A percentile compares a stretch with the other conserved stretches of the same genome.
Conservation (phyloP, 1,140 invertebrate species). For the Drosophila pseudoobscura region DNA sequence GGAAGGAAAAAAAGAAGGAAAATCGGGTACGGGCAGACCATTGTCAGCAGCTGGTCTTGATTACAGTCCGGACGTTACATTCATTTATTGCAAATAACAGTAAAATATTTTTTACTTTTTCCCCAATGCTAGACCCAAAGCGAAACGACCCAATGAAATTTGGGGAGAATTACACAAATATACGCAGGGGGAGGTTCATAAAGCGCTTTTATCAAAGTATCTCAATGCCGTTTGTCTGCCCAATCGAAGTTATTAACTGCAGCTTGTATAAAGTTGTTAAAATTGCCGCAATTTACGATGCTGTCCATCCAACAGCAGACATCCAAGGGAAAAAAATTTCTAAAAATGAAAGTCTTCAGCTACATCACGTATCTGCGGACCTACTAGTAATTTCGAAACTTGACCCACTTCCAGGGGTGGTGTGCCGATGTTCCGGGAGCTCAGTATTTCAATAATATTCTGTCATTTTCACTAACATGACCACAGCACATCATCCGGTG, state of each 20-base stretch:
- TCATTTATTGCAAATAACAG: slow-evolving; percentile 79
- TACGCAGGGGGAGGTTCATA: slow-evolving; percentile 24
- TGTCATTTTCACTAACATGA: slow-evolving; percentile 41
- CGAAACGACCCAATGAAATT: slow-evolving; percentile 29
- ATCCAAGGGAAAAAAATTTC: slow-evolving; percentile 3
- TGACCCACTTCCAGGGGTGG: slow-evolving; percentile 25
- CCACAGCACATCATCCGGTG: slow-evolving; percentile 29
- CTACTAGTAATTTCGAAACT: slow-evolving; percentile 30
- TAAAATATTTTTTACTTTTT: slow-evolving; percentile 75
- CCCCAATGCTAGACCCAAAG: slow-evolving; percentile 8
- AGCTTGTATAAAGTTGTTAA: slow-evolving; percentile 58
- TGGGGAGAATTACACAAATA: slow-evolving; percentile 52
- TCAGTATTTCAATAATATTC: slow-evolving; percentile 44
- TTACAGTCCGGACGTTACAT: slow-evolving; percentile 77
- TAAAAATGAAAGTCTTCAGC: not conserved
- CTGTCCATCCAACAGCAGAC: slow-evolving; percentile 3
- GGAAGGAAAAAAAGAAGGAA: slow-evolving; percentile 13
- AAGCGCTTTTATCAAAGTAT: slow-evolving; percentile 32
- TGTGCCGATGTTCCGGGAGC: slow-evolving; percentile 5
- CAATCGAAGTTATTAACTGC: slow-evolving; percentile 77
- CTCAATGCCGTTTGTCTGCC: slow-evolving; percentile 23
- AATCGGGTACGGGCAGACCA: slow-evolving; percentile 26
- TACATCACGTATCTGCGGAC: slow-evolving; percentile 27
- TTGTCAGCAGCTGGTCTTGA: slow-evolving; percentile 76
- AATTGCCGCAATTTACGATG: slow-evolving; percentile 43